A percentile compares a stretch with the other conserved stretches of the same genome.
These are phyloP conservation scores for Bradypodion pumilum DNA, from an alignment of 2,797 vertebrate species.

Conservation along the genomic window DNA sequence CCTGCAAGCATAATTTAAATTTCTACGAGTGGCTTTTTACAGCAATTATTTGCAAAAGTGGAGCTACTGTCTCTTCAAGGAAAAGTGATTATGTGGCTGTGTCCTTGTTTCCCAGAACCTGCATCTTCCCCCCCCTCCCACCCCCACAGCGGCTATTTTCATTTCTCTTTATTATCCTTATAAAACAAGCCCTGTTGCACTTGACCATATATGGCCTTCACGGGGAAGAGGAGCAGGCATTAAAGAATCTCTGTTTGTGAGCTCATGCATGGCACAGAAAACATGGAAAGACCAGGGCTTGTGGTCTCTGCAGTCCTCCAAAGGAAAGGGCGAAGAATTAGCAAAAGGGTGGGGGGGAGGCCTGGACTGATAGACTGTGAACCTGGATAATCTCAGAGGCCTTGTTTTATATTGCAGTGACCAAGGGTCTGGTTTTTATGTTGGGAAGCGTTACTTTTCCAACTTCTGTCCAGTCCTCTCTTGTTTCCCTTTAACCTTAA, in stretches of 20 bases:
- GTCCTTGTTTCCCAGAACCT: background rate
- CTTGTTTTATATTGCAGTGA: background rate
- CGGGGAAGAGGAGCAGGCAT: background rate
- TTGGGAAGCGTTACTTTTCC: background rate
- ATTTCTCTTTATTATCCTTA: background rate
- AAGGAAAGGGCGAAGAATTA: too few relatives aligned
- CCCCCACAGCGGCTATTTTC: too few relatives aligned
- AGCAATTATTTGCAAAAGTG: background rate
- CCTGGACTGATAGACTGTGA: background rate
- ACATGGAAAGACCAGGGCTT: accelerated
- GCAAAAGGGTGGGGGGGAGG: background rate
- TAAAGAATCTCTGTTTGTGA: constrained; percentile 25
- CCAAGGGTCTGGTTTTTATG: background rate
- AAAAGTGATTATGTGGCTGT: background rate
- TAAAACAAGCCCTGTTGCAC: background rate
- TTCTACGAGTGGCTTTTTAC: background rate
- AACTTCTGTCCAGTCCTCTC: background rate
- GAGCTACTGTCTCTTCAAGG: background rate
- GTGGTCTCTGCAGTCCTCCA: background rate
- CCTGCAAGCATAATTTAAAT: background rate
- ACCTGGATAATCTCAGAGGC: background rate
- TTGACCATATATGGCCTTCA: constrained; percentile 17
- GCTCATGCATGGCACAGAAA: constrained; percentile 3
- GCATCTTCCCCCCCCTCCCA: background rate
- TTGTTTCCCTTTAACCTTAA: background rate